Percentiles rank a stretch among this genome's conserved stretches.
phyloP scores from a whole-genome alignment of 2,113 vertebrate genomes.

The Progne subis region DNA sequence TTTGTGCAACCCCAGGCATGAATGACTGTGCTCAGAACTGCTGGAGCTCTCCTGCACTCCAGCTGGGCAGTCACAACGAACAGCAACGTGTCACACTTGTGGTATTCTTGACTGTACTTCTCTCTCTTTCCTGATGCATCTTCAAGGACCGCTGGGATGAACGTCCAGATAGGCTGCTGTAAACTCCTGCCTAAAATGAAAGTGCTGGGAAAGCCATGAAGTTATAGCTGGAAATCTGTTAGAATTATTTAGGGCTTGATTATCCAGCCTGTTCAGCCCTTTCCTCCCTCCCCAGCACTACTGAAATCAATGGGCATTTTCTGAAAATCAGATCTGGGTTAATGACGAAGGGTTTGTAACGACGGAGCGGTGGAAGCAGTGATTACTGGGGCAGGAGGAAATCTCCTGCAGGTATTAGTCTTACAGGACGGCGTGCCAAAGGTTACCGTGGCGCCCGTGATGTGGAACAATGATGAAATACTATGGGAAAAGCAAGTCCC shows the following conservation, averaged over 20 bases:
- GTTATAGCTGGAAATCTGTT: background rate
- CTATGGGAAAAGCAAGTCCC: slow-evolving; percentile 73
- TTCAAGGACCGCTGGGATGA: background rate
- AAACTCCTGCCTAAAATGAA: background rate
- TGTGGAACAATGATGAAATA: slow-evolving; percentile 75
- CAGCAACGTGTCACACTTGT: background rate
- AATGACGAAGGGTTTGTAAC: slow-evolving; percentile 29
- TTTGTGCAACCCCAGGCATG: background rate
- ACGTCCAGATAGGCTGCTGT: background rate
- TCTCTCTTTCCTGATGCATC: background rate
- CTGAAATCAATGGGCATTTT: background rate
- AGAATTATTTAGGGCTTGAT: background rate
- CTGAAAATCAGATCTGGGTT: slow-evolving; percentile 9
- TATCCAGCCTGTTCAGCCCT: background rate
- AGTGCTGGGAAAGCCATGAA: background rate
- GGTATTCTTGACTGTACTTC: background rate
- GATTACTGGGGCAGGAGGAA: slow-evolving; percentile 63
- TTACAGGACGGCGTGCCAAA: slow-evolving; percentile 58
- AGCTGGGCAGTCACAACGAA: accelerated
- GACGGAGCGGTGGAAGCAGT: slow-evolving; percentile 40
- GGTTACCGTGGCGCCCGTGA: slow-evolving; percentile 44
- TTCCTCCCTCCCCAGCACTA: background rate
- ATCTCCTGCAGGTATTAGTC: slow-evolving; percentile 75
- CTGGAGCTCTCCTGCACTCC: background rate
- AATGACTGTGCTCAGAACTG: background rate